Evolutionary conservation across 2,888 invertebrate species (phyloP).

Genomic region (Caenorhabditis uteleia): DNA sequence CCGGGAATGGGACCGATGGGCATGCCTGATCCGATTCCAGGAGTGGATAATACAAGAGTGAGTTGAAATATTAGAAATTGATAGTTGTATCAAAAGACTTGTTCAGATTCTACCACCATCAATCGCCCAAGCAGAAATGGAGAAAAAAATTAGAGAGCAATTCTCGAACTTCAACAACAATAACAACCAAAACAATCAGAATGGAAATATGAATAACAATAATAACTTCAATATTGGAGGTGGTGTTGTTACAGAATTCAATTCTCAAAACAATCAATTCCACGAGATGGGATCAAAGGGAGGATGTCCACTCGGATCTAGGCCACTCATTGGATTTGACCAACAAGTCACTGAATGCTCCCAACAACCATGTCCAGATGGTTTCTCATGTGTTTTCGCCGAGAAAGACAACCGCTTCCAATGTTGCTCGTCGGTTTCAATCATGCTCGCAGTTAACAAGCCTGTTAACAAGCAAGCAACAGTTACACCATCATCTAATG

Average conservation of each 20-base stretch:
- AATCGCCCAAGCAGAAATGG: slow-evolving; percentile 35
- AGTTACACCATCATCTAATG: slow-evolving; percentile 15
- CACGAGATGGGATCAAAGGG: slow-evolving; percentile 16
- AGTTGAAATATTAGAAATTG: background rate
- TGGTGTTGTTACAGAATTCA: slow-evolving; percentile 10
- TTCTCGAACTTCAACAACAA: slow-evolving; percentile 5
- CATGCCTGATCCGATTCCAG: slow-evolving; percentile 51
- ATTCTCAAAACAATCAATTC: slow-evolving; percentile 10
- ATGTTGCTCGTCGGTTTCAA: slow-evolving; percentile 55
- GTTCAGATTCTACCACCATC: slow-evolving; percentile 37
- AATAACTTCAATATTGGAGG: slow-evolving; percentile 13
- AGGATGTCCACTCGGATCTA: slow-evolving; percentile 52
- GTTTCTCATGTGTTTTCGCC: slow-evolving; percentile 58
- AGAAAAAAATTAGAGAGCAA: slow-evolving; percentile 30
- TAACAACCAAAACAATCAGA: slow-evolving; percentile 10
- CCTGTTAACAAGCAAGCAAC: slow-evolving; percentile 30
- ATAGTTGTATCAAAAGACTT: background rate
- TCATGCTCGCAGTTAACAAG: slow-evolving; percentile 45
- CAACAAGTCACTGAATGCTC: slow-evolving; percentile 50
- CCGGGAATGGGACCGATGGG: slow-evolving; percentile 37
- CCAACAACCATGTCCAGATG: slow-evolving; percentile 56
- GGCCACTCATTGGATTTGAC: slow-evolving; percentile 51
- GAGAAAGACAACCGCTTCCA: slow-evolving; percentile 57
- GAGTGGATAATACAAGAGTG: slow-evolving; percentile 34
- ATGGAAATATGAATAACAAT: slow-evolving; percentile 14